These are phyloP conservation scores for Scomber japonicus DNA, from an alignment of 2,113 vertebrate genomes.

Conservation along the genomic window DNA sequence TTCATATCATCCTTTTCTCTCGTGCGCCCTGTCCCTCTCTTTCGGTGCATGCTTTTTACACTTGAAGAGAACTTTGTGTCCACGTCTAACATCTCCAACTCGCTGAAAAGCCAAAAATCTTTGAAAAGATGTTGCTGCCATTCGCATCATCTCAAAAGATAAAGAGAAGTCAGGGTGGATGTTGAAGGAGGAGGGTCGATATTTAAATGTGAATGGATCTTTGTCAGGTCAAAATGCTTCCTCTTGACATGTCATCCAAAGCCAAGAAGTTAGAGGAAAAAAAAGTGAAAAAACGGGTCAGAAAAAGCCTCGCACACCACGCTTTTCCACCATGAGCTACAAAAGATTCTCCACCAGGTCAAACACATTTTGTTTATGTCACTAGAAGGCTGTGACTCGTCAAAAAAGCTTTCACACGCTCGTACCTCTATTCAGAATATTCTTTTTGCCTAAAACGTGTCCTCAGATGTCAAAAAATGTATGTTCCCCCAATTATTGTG, in stretches of 20 bases:
- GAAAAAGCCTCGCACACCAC: conserved; percentile 11
- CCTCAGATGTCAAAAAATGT: conserved; percentile 32
- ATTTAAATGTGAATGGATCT: conserved; percentile 68
- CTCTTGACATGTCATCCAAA: conserved; percentile 37
- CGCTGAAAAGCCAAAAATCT: conserved; percentile 15
- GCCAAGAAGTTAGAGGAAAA: conserved; percentile 19
- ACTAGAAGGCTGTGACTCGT: conserved; percentile 3
- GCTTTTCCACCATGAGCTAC: conserved; percentile 30
- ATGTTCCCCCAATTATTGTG: conserved; percentile 15
- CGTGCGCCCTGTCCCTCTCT: background rate
- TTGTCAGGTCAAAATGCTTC: conserved; percentile 46
- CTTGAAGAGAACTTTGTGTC: conserved; percentile 15
- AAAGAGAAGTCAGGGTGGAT: conserved; percentile 42
- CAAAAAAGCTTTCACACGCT: conserved; percentile 21
- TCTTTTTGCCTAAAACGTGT: conserved; percentile 1
- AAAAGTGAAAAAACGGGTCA: conserved; percentile 7
- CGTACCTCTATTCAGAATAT: conserved; percentile 10
- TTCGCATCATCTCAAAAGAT: conserved; percentile 38
- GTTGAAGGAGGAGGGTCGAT: conserved; percentile 24
- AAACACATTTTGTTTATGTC: conserved; percentile 20
- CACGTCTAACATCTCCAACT: conserved; percentile 13
- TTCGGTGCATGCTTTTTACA: background rate
- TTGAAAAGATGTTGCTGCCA: conserved; percentile 11
- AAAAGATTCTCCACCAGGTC: conserved; percentile 31
- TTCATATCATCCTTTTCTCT: background rate